Base-by-base conservation (phyloP, 2,888 invertebrate genomes). In the Andrena trimmerana region DNA sequence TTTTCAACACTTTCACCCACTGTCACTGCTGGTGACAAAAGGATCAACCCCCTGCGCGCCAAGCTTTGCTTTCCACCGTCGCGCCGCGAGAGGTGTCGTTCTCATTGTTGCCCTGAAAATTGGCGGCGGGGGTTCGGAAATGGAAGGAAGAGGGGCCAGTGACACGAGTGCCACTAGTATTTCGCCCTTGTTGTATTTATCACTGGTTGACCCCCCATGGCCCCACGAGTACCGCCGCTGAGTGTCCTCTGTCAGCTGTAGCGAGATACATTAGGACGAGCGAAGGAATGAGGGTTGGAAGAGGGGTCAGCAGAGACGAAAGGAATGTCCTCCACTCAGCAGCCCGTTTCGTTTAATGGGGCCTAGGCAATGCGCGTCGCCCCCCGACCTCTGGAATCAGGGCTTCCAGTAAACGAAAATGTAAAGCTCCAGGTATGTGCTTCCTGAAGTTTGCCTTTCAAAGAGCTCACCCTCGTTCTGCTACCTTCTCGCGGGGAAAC, bases 251-350 rank as follows among this genome's bases (percentile, higher is more conserved):
- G 33, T 65, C 65, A 65, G 65, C 31, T 27, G 48, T 66, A 50
- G 27, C 20, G 50, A 66, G 66, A 66, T 50, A 66, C 66, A 66
- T 66, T 65, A 42, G 36, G 29, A 42, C 42, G 42, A 24, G 62
- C 31, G n/a, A n/a, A 29, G 33, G 62, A 24, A 13, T 33, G 16
- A 16, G 65, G 24, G n/a, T 13, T 5, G 29, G 13, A 60, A 29
- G 29, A n/a, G 54, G 68, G 68, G 70, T 71, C 71, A 66, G 77
- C 50, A 71, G 59, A 66, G 71, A 65, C 69, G 66, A 65, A 66
- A 71, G 66, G 70, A 77, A 77, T 59, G 71, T 71, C 60, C 63
- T 57, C 66, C 77, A 77, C 77, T 77, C 70, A 70, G 71, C 62
- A 66, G 48, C 36, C 57, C 31, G 42, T 42, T 71, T 66, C 54